Evolutionary conservation across 2,888 invertebrate genomes (phyloP).

Genomic region (Rhagonycha fulva): DNA sequence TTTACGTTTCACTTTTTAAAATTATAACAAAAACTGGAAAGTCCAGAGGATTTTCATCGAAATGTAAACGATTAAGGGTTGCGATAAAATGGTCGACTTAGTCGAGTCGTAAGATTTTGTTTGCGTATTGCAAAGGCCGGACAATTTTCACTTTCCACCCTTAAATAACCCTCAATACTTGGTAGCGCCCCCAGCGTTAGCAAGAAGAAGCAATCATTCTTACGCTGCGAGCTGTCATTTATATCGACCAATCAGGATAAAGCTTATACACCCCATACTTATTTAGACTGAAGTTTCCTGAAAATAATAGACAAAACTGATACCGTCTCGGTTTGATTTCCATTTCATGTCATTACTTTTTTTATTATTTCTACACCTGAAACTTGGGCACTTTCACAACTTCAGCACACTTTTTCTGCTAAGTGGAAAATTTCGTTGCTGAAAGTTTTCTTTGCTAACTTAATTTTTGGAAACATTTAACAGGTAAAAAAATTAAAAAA

Average conservation of each 20-base stretch:
- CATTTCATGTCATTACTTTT: slow-evolving; percentile 27
- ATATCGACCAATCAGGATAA: slow-evolving; percentile 39
- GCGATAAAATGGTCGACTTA: neutral
- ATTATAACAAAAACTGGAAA: too few relatives aligned
- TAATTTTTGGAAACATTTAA: neutral
- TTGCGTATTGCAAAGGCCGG: slow-evolving; percentile 16
- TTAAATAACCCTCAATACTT: slow-evolving; percentile 34
- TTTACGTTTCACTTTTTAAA: neutral
- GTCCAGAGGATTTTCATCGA: neutral
- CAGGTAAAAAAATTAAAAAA: neutral
- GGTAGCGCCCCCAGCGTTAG: slow-evolving; percentile 32
- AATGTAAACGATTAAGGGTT: neutral
- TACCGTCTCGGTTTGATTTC: slow-evolving; percentile 32
- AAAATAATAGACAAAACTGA: slow-evolving; percentile 32
- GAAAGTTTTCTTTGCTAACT: neutral
- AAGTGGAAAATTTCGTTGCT: neutral
- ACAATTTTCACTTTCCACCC: slow-evolving; percentile 26
- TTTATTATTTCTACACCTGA: slow-evolving; percentile 27
- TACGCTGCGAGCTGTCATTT: slow-evolving; percentile 46
- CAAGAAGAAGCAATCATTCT: slow-evolving; percentile 44
- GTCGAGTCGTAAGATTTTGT: neutral
- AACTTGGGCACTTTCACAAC: neutral
- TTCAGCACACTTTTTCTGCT: neutral
- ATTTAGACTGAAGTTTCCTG: slow-evolving; percentile 31
- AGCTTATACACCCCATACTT: slow-evolving; percentile 32